Evolutionary conservation across 2,888 invertebrate species (phyloP).

Genomic region (Antheraea assamensis): DNA sequence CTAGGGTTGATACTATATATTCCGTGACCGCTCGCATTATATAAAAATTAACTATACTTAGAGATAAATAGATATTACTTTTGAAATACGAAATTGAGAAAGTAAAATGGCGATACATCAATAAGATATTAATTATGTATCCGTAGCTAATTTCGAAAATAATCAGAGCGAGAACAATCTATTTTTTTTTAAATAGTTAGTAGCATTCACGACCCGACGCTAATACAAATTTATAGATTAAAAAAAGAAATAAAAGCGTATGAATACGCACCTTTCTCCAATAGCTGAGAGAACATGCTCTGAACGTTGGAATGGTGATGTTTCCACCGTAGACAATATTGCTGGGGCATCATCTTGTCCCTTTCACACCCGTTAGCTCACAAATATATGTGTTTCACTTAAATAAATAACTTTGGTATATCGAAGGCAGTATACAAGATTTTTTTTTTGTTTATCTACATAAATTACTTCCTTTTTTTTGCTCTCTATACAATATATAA

Average conservation of each 20-base stretch:
- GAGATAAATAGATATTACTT: too few relatives aligned
- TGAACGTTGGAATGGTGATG: constrained; percentile 95
- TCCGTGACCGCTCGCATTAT: too few relatives aligned
- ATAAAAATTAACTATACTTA: too few relatives aligned
- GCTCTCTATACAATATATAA: constrained; percentile 27
- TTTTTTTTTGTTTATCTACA: constrained; percentile 21
- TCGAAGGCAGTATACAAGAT: constrained; percentile 45
- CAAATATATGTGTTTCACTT: constrained; percentile 21
- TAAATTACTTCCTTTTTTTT: constrained; percentile 26
- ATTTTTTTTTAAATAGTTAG: too few relatives aligned
- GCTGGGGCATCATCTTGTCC: constrained; percentile 88
- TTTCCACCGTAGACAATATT: constrained; percentile 96
- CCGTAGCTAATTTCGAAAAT: too few relatives aligned
- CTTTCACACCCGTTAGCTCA: constrained; percentile 9
- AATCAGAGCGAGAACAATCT: too few relatives aligned
- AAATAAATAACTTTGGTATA: constrained; percentile 55
- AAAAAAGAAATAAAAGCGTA: background rate
- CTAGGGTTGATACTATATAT: too few relatives aligned
- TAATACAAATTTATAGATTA: too few relatives aligned
- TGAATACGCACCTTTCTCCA: constrained; percentile 82
- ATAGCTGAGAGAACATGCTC: constrained; percentile 93
- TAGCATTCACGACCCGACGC: too few relatives aligned
- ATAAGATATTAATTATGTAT: too few relatives aligned
- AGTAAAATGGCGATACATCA: too few relatives aligned
- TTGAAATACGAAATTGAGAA: too few relatives aligned